These are phyloP conservation scores for Poliocrania exsul DNA, from an alignment of 2,797 vertebrate genomes.

Conservation along the genomic window DNA sequence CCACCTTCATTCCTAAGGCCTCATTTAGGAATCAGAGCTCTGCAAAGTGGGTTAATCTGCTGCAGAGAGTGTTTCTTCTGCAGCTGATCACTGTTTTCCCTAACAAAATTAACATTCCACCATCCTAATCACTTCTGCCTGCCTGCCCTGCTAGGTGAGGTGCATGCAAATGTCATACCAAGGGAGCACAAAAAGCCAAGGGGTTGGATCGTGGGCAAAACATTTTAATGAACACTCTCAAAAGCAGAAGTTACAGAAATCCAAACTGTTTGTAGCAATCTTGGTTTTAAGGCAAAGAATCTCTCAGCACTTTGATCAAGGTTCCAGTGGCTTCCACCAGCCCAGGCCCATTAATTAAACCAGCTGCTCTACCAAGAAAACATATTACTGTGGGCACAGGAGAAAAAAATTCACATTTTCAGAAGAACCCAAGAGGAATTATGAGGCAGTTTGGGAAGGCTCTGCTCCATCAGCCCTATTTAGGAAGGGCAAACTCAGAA, in stretches of 20 bases:
- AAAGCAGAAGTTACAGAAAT: background rate
- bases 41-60: conserved; percentile 18
- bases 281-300: background rate
- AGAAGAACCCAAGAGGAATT: background rate
- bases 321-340: conserved; percentile 21
- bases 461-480: background rate
- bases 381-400: background rate
- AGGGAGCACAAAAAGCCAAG: conserved; percentile 41
- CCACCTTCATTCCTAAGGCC: background rate
- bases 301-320: background rate
- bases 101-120: background rate
- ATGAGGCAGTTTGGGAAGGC: background rate
- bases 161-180: background rate
- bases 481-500: background rate
- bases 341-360: background rate
- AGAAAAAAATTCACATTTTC: background rate
- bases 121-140: background rate
- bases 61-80: background rate
- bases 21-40: background rate
- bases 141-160: background rate
- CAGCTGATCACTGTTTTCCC: background rate
- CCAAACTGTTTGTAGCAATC: background rate
- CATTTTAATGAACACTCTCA: background rate
- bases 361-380: background rate
- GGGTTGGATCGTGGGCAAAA: background rate